Evolutionary conservation across 1,140 invertebrate genomes (phyloP).

Genomic region (Zophobas atratus): DNA sequence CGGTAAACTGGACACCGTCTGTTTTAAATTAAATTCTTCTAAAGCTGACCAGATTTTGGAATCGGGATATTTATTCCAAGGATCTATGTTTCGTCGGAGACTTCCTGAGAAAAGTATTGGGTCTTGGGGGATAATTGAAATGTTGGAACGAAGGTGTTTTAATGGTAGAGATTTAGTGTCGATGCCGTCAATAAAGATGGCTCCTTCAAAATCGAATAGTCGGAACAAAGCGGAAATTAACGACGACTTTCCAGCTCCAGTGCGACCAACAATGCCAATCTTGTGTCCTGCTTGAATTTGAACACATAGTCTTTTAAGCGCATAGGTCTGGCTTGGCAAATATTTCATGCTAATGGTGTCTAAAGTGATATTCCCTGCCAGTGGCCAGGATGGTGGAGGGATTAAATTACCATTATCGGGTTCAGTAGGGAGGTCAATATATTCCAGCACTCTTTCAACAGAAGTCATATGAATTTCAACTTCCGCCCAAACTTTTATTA

Average conservation of each 20-base stretch:
- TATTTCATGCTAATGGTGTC: slow-evolving; percentile 72
- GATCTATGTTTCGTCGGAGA: background rate
- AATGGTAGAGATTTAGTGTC: slow-evolving; percentile 72
- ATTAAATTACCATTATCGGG: background rate
- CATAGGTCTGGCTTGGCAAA: slow-evolving; percentile 65
- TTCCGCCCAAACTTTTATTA: slow-evolving; percentile 81
- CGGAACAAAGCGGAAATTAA: slow-evolving; percentile 81
- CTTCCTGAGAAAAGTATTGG: slow-evolving; percentile 78
- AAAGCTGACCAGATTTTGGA: background rate
- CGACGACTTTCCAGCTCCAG: slow-evolving; percentile 85
- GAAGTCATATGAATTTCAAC: slow-evolving; percentile 75
- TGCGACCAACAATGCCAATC: slow-evolving; percentile 81
- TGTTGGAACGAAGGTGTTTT: slow-evolving; percentile 74
- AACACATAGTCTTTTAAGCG: slow-evolving; percentile 73
- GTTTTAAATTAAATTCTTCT: background rate
- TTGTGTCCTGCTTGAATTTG: slow-evolving; percentile 75
- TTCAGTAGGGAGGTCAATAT: slow-evolving; percentile 61
- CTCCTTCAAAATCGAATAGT: slow-evolving; percentile 76
- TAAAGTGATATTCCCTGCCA: slow-evolving; percentile 79
- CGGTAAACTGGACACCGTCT: background rate
- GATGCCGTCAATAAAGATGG: slow-evolving; percentile 74
- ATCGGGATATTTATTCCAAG: background rate
- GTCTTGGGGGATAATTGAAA: slow-evolving; percentile 89
- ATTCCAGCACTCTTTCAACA: slow-evolving; percentile 64
- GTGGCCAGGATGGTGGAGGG: slow-evolving; percentile 74